Base-by-base conservation (phyloP, 2,888 invertebrate genomes). In the Adelphocoris suturalis region DNA sequence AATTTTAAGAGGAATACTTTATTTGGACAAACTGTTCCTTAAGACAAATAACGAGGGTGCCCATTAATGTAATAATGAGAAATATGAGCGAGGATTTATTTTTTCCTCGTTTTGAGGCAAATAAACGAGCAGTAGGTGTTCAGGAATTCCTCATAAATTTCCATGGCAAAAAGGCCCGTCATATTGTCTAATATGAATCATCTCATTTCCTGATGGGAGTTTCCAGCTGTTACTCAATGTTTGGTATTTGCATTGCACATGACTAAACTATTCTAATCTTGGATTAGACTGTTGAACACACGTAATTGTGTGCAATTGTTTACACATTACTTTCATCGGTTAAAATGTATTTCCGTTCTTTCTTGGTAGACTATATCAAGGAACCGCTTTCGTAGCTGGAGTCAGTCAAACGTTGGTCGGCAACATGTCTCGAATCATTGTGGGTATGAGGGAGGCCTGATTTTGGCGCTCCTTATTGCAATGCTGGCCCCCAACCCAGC, bases 401-500 rank as follows among this genome's bases (percentile, higher is more conserved):
- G 5, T 23, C 68, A 68, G 19, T 68, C 23, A 19, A 68, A 27
- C 68, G 0, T 19, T 7, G 68, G 68, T 52, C 61, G 19, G 2
- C n/a, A 61, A 61, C 68, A 68, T 68, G 82, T 82, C 27, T 23
- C 78, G 80, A 23, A 28, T 88, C n/a, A 14, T 78, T 0, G 16
- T 48, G 14, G 88, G 46, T 52, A 55, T 78, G 27, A 37, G 57
- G 78, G 88, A 7, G 80, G 76, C 1, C 37, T 76, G 3, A n/a
- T 80, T 19, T 2, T 52, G 13, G 88, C 88, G 0, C 13, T 88
- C 14, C 7, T 88, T 28, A 0, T 88, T n/a, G 80, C 88, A 12
- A 78, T 28, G 7, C 52, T 88, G 14, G 57, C 28, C n/a, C 88
- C 88, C 16, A 19, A 23, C 52, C 88, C 88, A 37, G 28, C 88